A percentile compares a stretch with the other conserved stretches of the same genome.
These are phyloP conservation scores for Papilio elwesi DNA, from an alignment of 2,888 invertebrate species.

Conservation along the genomic window DNA sequence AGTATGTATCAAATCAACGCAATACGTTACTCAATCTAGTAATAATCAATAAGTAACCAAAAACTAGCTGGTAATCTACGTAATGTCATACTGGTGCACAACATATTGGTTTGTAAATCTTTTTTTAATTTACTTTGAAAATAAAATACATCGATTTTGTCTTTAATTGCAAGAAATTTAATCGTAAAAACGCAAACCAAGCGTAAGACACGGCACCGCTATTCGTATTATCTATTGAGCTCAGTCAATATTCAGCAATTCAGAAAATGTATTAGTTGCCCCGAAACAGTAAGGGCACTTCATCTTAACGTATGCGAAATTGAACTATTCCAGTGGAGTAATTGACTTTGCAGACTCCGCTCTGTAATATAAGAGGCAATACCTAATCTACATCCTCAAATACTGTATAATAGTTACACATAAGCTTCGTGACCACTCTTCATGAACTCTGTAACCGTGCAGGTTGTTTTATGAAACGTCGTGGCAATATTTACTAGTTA, in stretches of 20 bases:
- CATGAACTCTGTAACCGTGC: constrained; percentile 56
- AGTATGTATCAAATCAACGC: too few relatives aligned
- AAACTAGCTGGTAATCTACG: too few relatives aligned
- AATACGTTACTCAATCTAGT: too few relatives aligned
- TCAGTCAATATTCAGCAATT: constrained; percentile 53
- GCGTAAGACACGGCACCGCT: constrained; percentile 30
- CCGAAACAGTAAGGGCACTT: constrained; percentile 64
- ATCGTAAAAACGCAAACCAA: neutral
- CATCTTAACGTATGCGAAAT: constrained; percentile 61
- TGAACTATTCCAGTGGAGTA: constrained; percentile 72
- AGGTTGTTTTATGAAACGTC: constrained; percentile 22
- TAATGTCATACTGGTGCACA: too few relatives aligned
- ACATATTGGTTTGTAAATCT: too few relatives aligned
- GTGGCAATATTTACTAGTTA: constrained; percentile 4
- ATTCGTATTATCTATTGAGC: constrained; percentile 45
- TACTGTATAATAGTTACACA: constrained; percentile 67
- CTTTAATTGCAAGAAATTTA: neutral
- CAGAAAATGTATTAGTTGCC: constrained; percentile 64
- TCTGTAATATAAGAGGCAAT: constrained; percentile 68
- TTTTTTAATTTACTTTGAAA: too few relatives aligned
- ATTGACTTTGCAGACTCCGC: constrained; percentile 71
- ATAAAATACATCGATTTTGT: neutral
- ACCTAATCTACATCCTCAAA: constrained; percentile 80
- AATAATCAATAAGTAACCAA: too few relatives aligned
- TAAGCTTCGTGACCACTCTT: constrained; percentile 55